Percentiles rank a stretch among this genome's conserved stretches.
Conservation (phyloP, 2,113 vertebrate genomes). For the Rhombomys opimus region DNA sequence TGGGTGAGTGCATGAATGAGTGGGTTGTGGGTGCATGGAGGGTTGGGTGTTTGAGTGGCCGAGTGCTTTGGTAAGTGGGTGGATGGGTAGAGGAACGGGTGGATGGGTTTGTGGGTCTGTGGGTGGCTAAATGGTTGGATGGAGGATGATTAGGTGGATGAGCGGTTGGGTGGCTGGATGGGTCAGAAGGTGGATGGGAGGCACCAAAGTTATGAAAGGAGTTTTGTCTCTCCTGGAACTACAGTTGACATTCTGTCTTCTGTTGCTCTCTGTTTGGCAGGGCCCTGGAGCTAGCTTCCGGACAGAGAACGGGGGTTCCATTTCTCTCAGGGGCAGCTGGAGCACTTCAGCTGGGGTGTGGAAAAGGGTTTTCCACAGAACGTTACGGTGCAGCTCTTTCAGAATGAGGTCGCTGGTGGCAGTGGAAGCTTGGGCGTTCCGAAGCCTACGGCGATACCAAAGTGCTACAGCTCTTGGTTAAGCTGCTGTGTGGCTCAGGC, state of each 20-base stretch:
- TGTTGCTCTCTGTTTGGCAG: too few relatives aligned
- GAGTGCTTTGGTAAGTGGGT: neutral
- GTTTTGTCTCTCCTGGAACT: neutral
- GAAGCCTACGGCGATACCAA: too few relatives aligned
- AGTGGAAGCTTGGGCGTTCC: too few relatives aligned
- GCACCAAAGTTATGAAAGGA: neutral
- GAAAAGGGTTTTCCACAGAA: too few relatives aligned
- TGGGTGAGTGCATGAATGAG: neutral
- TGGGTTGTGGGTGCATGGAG: neutral
- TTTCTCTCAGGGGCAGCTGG: too few relatives aligned
- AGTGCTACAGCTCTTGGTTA: too few relatives aligned
- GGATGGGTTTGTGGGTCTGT: neutral
- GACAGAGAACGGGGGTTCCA: too few relatives aligned
- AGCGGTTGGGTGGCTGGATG: neutral
- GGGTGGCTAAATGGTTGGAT: neutral
- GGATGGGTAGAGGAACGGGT: neutral
- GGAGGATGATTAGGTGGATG: neutral
- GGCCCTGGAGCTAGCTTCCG: too few relatives aligned
- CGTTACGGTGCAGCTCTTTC: too few relatives aligned
- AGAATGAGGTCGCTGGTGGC: too few relatives aligned
- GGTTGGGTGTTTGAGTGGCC: rapidly evolving
- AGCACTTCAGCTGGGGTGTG: too few relatives aligned
- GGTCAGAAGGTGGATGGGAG: neutral
- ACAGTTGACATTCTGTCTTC: neutral
- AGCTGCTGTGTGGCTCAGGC: too few relatives aligned